Evolutionary conservation across 2,888 invertebrate genomes (phyloP).

Genomic region (Lasioglossum morio): DNA sequence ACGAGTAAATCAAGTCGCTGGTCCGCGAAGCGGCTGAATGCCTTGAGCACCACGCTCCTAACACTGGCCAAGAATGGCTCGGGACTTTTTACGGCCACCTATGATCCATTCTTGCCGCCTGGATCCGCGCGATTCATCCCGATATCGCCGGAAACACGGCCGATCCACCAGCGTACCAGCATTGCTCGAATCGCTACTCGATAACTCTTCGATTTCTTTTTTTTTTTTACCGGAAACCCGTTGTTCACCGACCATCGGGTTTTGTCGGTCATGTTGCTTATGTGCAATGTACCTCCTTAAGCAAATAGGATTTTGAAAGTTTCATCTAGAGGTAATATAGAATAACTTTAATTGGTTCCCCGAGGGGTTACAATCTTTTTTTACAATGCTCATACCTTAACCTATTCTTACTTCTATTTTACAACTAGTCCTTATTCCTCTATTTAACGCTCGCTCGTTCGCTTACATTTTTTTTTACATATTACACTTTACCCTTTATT

Average conservation of each 20-base stretch:
- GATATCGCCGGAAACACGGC: constrained; percentile 31
- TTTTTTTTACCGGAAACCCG: not conserved
- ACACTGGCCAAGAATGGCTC: constrained; percentile 69
- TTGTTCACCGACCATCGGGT: not conserved
- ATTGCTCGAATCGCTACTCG: not conserved
- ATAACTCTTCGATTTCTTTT: not conserved
- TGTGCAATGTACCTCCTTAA: too few species aligned
- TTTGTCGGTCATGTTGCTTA: too few species aligned
- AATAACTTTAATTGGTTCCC: too few species aligned
- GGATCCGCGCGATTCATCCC: constrained; percentile 41
- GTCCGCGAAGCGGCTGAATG: constrained; percentile 70
- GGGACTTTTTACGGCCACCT: constrained; percentile 57
- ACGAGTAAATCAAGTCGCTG: constrained; percentile 75
- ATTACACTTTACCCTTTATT: too few species aligned
- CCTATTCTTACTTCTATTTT: too few species aligned
- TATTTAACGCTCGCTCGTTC: too few species aligned
- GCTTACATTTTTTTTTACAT: too few species aligned
- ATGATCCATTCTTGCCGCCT: constrained; percentile 58
- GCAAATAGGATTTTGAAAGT: too few species aligned
- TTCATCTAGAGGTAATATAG: too few species aligned
- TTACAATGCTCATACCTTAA: too few species aligned
- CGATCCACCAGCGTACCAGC: not conserved
- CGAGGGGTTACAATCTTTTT: too few species aligned
- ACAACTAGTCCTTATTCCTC: too few species aligned
- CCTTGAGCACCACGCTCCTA: constrained; percentile 52